phyloP scores from a whole-genome alignment of 2,888 invertebrate species.

The Ischnura elegans region DNA sequence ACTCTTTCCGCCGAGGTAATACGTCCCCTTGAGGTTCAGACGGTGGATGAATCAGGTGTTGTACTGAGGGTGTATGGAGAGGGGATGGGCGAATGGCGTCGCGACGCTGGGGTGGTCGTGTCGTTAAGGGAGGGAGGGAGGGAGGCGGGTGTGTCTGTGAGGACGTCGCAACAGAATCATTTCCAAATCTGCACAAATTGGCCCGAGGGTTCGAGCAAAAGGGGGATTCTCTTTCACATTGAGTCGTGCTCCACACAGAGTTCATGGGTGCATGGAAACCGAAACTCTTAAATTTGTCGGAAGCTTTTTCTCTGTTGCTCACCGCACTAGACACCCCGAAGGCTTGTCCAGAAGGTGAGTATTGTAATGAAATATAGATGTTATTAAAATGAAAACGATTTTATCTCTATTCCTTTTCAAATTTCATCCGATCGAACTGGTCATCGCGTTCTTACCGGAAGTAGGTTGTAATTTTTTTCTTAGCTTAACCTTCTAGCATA shows the following conservation, averaged over 20 bases:
- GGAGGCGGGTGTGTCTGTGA: background rate
- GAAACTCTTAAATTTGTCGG: background rate
- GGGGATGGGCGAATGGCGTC: background rate
- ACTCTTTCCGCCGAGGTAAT: no score
- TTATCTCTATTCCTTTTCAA: background rate
- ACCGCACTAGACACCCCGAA: no score
- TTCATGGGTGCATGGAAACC: slow-evolving; percentile 50
- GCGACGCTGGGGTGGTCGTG: background rate
- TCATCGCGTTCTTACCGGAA: background rate
- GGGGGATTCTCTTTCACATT: slow-evolving; percentile 56
- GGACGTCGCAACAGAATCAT: slow-evolving; percentile 44
- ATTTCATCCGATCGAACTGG: background rate
- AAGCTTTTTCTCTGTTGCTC: background rate
- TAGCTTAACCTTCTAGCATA: no score
- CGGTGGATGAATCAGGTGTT: slow-evolving; percentile 19
- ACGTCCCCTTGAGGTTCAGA: no score
- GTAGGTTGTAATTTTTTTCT: no score
- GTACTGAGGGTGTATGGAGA: background rate
- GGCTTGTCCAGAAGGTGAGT: no score
- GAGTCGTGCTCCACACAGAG: slow-evolving; percentile 50
- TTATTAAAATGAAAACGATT: no score
- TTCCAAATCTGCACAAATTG: slow-evolving; percentile 55
- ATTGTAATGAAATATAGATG: no score
- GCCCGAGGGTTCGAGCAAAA: background rate
- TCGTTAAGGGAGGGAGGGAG: background rate